Conservation (phyloP, 2,797 vertebrate species). For the Halcyon leucocephala region DNA sequence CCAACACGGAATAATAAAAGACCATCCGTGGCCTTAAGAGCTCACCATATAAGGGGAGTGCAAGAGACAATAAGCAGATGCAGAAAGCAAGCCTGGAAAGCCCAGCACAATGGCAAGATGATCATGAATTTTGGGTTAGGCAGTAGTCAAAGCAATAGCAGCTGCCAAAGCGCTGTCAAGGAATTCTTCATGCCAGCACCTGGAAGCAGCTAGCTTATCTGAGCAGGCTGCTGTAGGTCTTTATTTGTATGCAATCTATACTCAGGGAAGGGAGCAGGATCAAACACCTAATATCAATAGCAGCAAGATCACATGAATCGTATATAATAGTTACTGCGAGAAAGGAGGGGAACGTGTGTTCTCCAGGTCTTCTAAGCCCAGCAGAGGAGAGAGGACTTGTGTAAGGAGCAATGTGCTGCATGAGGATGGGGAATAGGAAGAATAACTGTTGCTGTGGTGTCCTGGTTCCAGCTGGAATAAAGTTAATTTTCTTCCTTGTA, state of each 20-base stretch:
- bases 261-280: not conserved
- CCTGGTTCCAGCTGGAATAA: not conserved
- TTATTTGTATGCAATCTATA: not conserved
- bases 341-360: not conserved
- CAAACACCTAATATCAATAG: not conserved
- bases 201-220: not conserved
- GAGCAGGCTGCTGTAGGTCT: not conserved
- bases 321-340: rapidly evolving
- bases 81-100: not conserved
- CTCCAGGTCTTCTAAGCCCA: not conserved
- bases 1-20: not conserved
- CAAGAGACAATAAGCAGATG: not conserved
- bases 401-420: rapidly evolving
- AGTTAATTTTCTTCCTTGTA: not conserved
- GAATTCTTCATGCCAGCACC: not conserved
- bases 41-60: not conserved
- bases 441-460: not conserved
- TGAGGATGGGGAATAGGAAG: not conserved
- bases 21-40: not conserved
- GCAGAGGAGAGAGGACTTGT: not conserved
- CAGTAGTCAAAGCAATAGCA: not conserved
- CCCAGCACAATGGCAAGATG: not conserved
- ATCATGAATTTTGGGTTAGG: not conserved
- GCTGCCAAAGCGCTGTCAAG: not conserved
- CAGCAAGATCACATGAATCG: not conserved